phyloP scores from a whole-genome alignment of 2,797 vertebrate species.

The Lates japonicus region DNA sequence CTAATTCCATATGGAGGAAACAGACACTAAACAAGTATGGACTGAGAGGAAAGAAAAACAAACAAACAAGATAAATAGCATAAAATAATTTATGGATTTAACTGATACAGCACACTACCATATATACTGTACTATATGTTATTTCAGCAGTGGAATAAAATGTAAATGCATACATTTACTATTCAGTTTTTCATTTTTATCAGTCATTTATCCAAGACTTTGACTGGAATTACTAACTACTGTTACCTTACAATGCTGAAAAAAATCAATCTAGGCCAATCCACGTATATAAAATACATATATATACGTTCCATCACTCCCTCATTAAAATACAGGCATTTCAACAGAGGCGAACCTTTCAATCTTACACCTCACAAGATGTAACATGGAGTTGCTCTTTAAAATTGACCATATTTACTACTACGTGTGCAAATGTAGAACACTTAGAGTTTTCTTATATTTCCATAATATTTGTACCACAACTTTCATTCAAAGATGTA shows the following conservation, averaged over 20 bases:
- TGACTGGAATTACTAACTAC: not conserved
- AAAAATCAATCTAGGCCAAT: too few relatives aligned
- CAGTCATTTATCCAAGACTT: not conserved
- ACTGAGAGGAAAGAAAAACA: not conserved
- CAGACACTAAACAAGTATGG: not conserved
- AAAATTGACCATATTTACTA: not conserved
- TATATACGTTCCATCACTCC: not conserved
- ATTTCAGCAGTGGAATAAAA: not conserved
- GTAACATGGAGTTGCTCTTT: not conserved
- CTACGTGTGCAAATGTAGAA: not conserved
- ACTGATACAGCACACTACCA: not conserved
- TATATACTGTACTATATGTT: not conserved
- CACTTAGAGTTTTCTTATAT: not conserved
- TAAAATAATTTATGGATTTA: constrained; percentile 23
- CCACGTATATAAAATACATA: not conserved
- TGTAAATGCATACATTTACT: not conserved
- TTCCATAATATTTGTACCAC: not conserved
- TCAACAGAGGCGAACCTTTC: not conserved
- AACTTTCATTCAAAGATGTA: not conserved
- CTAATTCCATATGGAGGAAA: constrained; percentile 15
- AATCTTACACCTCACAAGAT: not conserved
- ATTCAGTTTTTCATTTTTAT: not conserved
- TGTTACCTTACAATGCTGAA: not conserved
- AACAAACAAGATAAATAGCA: constrained; percentile 1
- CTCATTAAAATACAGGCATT: not conserved